These are phyloP conservation scores for Ephestia elutella DNA, from an alignment of 1,140 invertebrate species.

Conservation along the genomic window DNA sequence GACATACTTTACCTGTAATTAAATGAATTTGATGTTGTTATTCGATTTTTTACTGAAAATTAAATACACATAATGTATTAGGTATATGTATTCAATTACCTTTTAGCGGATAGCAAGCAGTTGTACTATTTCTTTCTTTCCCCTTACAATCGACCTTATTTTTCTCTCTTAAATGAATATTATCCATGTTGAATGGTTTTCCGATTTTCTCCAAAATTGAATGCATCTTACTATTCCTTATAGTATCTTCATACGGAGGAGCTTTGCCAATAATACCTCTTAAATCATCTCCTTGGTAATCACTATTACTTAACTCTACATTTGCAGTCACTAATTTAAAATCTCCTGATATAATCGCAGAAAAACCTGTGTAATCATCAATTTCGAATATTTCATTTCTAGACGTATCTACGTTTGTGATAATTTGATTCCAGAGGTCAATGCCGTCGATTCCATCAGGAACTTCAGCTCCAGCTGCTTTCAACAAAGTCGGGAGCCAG, in stretches of 20 bases:
- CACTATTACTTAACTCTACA: slow-evolving; percentile 26
- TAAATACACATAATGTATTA: too few species aligned
- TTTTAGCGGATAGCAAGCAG: slow-evolving; percentile 39
- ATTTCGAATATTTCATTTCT: slow-evolving; percentile 51
- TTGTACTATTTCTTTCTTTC: slow-evolving; percentile 8
- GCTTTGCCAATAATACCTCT: slow-evolving; percentile 34
- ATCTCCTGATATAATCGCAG: slow-evolving; percentile 42
- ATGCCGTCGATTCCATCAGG: slow-evolving; percentile 49
- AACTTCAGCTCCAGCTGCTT: slow-evolving; percentile 29
- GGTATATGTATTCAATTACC: too few species aligned
- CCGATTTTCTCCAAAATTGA: slow-evolving; percentile 33
- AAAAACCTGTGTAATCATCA: slow-evolving; percentile 44
- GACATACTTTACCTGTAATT: slow-evolving; percentile 44
- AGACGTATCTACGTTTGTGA: slow-evolving; percentile 34
- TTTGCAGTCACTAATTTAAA: slow-evolving; percentile 52
- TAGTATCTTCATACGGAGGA: slow-evolving; percentile 37
- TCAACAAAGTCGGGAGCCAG: slow-evolving; percentile 88
- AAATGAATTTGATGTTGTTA: too few species aligned
- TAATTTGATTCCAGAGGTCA: slow-evolving; percentile 49
- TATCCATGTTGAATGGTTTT: slow-evolving; percentile 23
- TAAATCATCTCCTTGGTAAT: slow-evolving; percentile 44
- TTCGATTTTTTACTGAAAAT: too few species aligned
- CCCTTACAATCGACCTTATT: slow-evolving; percentile 36
- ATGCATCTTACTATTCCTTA: slow-evolving; percentile 42
- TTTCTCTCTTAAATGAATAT: slow-evolving; percentile 32